A percentile compares a stretch with the other conserved stretches of the same genome.
Conservation (phyloP, 2,113 vertebrate genomes). For the Siniperca chuatsi region DNA sequence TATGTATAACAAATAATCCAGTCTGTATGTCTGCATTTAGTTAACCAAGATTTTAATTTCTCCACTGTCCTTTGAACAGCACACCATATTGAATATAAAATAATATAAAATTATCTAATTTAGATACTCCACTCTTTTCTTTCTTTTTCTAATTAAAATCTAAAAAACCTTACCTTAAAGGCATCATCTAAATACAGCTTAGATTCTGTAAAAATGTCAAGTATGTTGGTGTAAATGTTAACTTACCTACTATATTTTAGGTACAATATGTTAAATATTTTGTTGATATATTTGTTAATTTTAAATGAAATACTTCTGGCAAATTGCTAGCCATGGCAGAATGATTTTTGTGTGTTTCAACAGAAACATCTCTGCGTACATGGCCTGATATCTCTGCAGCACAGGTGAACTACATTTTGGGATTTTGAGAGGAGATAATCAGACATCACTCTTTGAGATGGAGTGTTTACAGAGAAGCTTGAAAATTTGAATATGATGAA, state of each 20-base stretch:
- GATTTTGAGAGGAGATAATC: conserved; percentile 39
- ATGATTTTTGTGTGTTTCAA: not conserved
- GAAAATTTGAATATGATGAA: conserved; percentile 47
- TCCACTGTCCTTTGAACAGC: not conserved
- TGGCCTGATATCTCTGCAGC: not conserved
- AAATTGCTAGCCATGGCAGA: not conserved
- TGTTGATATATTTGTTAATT: not conserved
- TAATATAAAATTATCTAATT: not conserved
- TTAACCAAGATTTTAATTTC: not conserved
- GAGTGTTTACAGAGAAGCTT: conserved; percentile 49
- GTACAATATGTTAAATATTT: not conserved
- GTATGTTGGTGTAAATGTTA: not conserved
- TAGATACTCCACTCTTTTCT: not conserved
- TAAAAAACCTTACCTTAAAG: not conserved
- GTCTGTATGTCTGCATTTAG: not conserved
- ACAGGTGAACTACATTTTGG: conserved; percentile 33
- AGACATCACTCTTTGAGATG: conserved; percentile 42
- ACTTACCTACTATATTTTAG: not conserved
- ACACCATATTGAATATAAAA: not conserved
- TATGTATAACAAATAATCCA: conserved; percentile 5
- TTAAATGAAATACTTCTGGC: not conserved
- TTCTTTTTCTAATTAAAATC: conserved; percentile 1
- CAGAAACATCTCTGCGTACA: not conserved
- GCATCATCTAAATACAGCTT: not conserved
- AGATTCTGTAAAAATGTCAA: not conserved